Percentiles rank a stretch among this genome's conserved stretches.
These are phyloP conservation scores for Noctua pronuba DNA, from an alignment of 2,888 invertebrate genomes.

Conservation along the genomic window DNA sequence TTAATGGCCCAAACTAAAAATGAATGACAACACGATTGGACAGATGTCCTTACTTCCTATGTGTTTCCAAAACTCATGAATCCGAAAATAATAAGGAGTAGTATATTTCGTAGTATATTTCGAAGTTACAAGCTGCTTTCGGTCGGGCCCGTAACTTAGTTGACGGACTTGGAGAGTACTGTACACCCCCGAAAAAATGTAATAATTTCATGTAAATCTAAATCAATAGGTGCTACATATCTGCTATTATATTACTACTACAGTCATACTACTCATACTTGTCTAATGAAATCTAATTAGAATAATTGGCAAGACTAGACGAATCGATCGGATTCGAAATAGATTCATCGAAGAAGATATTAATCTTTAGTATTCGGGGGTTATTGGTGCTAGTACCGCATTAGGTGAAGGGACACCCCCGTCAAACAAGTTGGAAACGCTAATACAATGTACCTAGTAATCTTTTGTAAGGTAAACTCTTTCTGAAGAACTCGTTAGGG, in stretches of 20 bases:
- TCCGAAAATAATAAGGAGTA: neutral
- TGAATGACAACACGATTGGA: neutral
- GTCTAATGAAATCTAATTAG: constrained; percentile 3
- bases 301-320: constrained; percentile 30
- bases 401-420: neutral
- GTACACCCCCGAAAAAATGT: no score
- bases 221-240: neutral
- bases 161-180: neutral
- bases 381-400: neutral
- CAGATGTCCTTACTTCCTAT: neutral
- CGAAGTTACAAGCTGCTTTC: neutral
- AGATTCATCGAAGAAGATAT: neutral
- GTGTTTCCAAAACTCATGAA: neutral
- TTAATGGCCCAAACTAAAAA: neutral
- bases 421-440: neutral
- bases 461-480: neutral
- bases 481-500: neutral
- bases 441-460: neutral
- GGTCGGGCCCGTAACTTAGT: neutral
- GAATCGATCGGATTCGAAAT: constrained; percentile 25
- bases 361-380: neutral
- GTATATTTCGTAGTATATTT: neutral
- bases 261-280: neutral
- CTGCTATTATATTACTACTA: neutral
- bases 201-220: neutral